Conservation (phyloP, 2,888 invertebrate genomes). For the Troilus luridus region DNA sequence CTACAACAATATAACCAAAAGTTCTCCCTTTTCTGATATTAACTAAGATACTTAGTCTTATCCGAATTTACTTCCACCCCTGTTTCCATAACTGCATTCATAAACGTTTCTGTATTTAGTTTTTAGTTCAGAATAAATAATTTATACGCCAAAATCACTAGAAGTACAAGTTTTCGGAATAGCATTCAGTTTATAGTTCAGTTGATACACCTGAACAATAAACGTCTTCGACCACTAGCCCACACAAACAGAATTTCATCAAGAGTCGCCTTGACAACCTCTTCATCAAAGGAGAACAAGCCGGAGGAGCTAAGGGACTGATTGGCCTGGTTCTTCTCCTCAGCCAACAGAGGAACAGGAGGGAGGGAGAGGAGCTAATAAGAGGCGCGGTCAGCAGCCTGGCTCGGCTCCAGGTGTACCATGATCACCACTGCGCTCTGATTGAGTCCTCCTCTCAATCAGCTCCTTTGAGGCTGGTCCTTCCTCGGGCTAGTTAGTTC, state of each 20-base stretch:
- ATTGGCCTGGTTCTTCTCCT: slow-evolving; percentile 13
- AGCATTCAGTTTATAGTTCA: no score
- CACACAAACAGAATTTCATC: neutral
- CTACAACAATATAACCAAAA: no score
- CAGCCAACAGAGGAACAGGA: neutral
- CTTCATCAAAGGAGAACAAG: neutral
- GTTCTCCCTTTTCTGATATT: no score
- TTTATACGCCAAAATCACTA: no score
- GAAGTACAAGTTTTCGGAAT: no score
- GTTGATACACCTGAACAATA: no score
- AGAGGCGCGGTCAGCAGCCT: slow-evolving; percentile 39
- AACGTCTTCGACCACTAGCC: neutral
- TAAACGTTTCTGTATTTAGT: no score
- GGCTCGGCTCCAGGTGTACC: slow-evolving; percentile 4
- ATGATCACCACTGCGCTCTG: slow-evolving; percentile 36
- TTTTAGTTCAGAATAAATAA: no score
- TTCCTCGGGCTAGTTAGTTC: neutral
- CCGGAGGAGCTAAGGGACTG: neutral
- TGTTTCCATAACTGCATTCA: no score
- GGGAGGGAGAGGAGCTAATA: slow-evolving; percentile 30
- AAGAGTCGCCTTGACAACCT: neutral
- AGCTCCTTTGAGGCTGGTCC: slow-evolving; percentile 20
- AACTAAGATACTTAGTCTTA: no score
- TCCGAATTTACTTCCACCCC: no score
- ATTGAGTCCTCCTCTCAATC: neutral